A percentile compares a stretch with the other conserved stretches of the same genome.
Conservation (phyloP, 2,797 vertebrate species). For the Loris lydekkerianus region DNA sequence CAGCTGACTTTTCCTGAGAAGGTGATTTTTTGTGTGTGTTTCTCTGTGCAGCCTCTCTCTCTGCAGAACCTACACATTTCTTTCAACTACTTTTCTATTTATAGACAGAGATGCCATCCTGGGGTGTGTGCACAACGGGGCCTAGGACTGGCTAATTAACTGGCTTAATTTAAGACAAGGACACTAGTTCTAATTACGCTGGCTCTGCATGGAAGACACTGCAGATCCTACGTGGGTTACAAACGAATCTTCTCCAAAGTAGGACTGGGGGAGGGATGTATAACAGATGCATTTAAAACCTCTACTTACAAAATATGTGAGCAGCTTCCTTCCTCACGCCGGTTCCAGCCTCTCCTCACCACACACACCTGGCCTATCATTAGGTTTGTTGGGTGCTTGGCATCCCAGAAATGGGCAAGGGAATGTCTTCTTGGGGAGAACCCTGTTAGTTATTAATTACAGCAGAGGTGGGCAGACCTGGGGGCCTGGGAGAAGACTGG, state of each 20-base stretch:
- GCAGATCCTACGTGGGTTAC: neutral
- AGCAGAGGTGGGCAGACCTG: neutral
- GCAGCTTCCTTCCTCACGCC: neutral
- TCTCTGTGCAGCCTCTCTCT: neutral
- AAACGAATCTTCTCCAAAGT: neutral
- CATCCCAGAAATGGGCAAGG: neutral
- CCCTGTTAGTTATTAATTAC: neutral
- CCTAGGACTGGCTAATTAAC: neutral
- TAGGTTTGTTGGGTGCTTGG: neutral
- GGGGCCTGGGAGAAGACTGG: neutral
- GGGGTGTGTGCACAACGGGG: neutral
- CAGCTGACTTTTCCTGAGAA: neutral
- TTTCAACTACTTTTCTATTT: neutral
- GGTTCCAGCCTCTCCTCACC: too few species aligned
- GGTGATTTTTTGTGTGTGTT: neutral
- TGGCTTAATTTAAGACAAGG: neutral
- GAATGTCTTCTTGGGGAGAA: neutral
- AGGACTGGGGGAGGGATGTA: neutral
- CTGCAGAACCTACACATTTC: neutral
- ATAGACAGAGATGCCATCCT: neutral
- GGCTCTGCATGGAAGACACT: neutral
- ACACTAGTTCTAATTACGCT: neutral
- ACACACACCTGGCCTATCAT: rapidly evolving
- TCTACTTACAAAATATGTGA: rapidly evolving
- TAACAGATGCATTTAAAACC: rapidly evolving